Base-by-base conservation (phyloP, 2,888 invertebrate genomes). In the Lasioglossum figueresi region DNA sequence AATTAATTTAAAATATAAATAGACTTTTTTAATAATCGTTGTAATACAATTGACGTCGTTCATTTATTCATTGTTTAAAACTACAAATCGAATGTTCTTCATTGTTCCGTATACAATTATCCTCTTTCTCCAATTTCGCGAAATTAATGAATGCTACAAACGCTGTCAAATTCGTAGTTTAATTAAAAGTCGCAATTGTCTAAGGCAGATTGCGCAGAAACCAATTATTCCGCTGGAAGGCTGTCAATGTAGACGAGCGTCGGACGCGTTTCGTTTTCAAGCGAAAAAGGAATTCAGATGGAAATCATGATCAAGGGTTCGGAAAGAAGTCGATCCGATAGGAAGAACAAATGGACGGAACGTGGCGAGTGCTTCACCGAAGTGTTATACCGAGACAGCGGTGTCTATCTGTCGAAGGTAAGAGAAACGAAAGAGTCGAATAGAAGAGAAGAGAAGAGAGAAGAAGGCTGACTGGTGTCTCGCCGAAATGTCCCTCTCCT, bases 271-370 rank as follows among this genome's bases (percentile, higher is more conserved):
- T 23, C 52, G 23, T 52, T 23, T 23, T 52, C 52, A 23, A 79
- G 76, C 84, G 79, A 48, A 76, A 78, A n/a, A 89, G 88, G 88
- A 88, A 90, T 90, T 89, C 87, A 91, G 91, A 92, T 92, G 88
- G 88, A 86, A 91, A 90, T 88, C 85, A 80, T 79, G 82, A 82
- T 82, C 77, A 79, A 71, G 73, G 43, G 27, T 14, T 40, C 52
- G 82, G 79, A 86, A 81, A 73, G 85, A 75, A 59, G 73, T 45
- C 56, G 59, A 81, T 88, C 83, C 83, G 86, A 91, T 88, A 83
- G 81, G 79, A 73, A 85, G 83, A 85, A 92, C 88, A 89, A 92
- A 92, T 89, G 90, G 86, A 88, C 84, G 87, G 88, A 87, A 90
- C 88, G 87, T 84, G 91, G 82, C 34, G 84, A 79, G 45, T 52